phyloP scores from a whole-genome alignment of 2,113 vertebrate genomes.

The Malurus alboscapulatus region DNA sequence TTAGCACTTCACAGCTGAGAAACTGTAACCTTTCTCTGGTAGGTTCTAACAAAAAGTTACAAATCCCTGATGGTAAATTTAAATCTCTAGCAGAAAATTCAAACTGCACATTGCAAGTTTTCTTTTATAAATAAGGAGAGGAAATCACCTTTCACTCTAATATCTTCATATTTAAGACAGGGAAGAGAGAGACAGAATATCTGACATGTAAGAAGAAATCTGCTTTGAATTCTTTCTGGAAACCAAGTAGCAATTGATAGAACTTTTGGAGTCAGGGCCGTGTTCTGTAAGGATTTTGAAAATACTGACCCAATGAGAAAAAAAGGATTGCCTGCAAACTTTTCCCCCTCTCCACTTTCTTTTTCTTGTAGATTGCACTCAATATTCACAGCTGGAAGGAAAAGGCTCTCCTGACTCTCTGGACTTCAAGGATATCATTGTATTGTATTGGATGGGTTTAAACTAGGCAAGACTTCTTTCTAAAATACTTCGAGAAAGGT shows the following conservation, averaged over 20 bases:
- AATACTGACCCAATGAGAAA: background rate
- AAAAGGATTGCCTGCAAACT: background rate
- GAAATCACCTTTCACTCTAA: background rate
- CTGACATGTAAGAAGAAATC: background rate
- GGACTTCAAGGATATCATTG: background rate
- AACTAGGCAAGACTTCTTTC: background rate
- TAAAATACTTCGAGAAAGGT: background rate
- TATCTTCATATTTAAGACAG: background rate
- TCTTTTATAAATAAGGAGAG: background rate
- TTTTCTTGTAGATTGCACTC: conserved; percentile 2
- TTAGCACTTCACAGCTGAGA: background rate
- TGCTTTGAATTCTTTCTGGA: background rate
- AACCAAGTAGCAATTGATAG: background rate
- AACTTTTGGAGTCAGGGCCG: background rate
- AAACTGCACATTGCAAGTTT: background rate
- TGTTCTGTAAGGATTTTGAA: background rate
- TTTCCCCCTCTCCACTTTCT: background rate
- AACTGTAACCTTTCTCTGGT: background rate
- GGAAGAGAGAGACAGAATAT: background rate
- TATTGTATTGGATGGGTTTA: conserved; percentile 25
- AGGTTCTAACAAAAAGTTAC: background rate
- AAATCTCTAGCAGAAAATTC: background rate
- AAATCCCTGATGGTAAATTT: background rate
- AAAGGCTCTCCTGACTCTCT: background rate
- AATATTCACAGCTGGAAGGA: background rate